phyloP scores from a whole-genome alignment of 2,113 vertebrate species.

The Rutilus rutilus region DNA sequence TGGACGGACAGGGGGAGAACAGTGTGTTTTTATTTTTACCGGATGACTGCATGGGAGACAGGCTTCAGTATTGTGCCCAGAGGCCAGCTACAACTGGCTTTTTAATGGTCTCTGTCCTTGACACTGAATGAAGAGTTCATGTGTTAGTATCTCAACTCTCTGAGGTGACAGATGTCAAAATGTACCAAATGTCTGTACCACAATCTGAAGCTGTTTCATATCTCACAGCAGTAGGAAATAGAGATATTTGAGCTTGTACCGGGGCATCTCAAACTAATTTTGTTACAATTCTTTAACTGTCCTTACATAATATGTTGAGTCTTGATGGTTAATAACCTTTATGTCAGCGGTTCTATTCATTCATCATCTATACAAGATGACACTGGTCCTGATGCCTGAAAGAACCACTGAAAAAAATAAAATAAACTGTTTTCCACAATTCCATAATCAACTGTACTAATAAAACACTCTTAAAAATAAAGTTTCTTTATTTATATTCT shows the following conservation, averaged over 20 bases:
- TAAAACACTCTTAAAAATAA: no score
- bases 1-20: neutral
- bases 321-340: no score
- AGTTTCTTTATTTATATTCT: no score
- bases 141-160: neutral
- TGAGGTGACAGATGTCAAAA: neutral
- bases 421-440: no score
- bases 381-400: no score
- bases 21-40: neutral
- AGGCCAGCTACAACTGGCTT: neutral
- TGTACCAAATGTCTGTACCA: neutral
- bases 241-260: neutral
- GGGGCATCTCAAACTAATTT: neutral
- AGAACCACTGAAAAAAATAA: neutral
- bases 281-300: neutral
- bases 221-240: neutral
- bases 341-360: neutral
- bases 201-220: neutral
- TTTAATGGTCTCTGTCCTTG: neutral
- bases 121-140: neutral
- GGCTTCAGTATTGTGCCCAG: neutral
- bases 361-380: neutral
- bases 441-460: no score
- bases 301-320: neutral
- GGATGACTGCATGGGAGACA: neutral